Evolutionary conservation across 2,888 invertebrate species (phyloP), one percentile per base, ranked within the genome.

Genomic region (Lochmaea crataegi): DNA sequence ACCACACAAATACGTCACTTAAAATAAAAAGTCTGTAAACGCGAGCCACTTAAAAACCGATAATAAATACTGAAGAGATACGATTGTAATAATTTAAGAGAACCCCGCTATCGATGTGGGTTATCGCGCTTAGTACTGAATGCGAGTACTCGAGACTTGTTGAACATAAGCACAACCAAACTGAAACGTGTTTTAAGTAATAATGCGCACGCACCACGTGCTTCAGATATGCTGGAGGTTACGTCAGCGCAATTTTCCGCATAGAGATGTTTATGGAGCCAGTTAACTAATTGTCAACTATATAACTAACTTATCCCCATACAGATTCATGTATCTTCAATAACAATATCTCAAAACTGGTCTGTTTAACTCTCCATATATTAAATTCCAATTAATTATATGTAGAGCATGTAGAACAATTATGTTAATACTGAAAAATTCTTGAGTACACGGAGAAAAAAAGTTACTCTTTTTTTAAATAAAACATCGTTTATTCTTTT

Each of bases 151-250:
- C 71, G 75, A 74, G 74, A 75, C 76, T 78, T 74, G 77, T 77
- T 75, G 68, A 74, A 72, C 57, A 74, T 78, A 75, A 76, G 73
- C 51, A 73, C 75, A 74, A 75, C 76, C 74, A 71, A 72, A 16
- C 65, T 65, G 56, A 69, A 72, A 71, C 71, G 75, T 65, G 69
- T 71, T 73, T 76, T 71, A 75, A 71, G 70, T 67, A 70, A 61
- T 66, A 58, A 42, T 80, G 80, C 79, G 79, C 78, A 74, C 80
- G 80, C 80, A 80, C 79, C 80, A 80, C 77, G 80, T 80, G 80
- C 67, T 73, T 51, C 12, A 45, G 16, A 73, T 66, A 56, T 48
- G 65, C 74, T 67, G 70, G 71, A 66, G 61, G 67, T 68, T 67
- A 51, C 68, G 22, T 26, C 32, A 32, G 58, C 58, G 58, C 58